Evolutionary conservation across 2,113 vertebrate species (phyloP), one percentile per base, ranked within the genome.

Genomic region (Micronisus gabar): DNA sequence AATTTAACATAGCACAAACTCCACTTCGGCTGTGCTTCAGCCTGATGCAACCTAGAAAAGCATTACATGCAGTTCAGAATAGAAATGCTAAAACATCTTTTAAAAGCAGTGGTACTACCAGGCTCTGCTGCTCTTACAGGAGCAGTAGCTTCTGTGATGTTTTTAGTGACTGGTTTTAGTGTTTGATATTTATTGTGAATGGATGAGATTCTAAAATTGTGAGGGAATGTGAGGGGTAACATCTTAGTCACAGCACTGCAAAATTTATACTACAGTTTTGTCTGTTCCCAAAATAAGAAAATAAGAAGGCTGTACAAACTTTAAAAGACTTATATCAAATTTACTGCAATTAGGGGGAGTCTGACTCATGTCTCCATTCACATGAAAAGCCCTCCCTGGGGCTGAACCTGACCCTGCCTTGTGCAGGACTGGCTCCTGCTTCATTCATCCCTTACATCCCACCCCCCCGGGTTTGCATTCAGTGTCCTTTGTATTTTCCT

Each of bases 1-100:
- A 66, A 58, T 91, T 95, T 92, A 93, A 85, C 83, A 56, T 25
- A n/a, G 86, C 81, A 43, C 58, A 50, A 94, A 88, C 38, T 78
- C 55, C 47, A 68, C 78, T 86, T 93, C 55, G 95, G 87, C 43
- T 87, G 38, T 50, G 58, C 47, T 95, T 90, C 59, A 76, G 74
- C 41, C 66, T 36, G 53, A 86, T 92, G 88, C 68, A 97, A 79
- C 84, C 76, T 41, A 86, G 70, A 65, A 82, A 74, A 93, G 56
- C 80, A 87, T 85, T n/a, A 45, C 78, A 56, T 38, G 26, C 11
- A 81, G 34, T 79, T 92, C 45, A 72, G 83, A 89, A 56, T 5
- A 88, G 32, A 75, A 52, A 91, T 66, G 67, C 59, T 84, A 34
- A 32, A 92, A 93, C 72, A 72, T 53, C 15, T 81, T 83, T 78